Base-by-base conservation (phyloP, 2,797 vertebrate genomes). In the Lepus oiostolus region DNA sequence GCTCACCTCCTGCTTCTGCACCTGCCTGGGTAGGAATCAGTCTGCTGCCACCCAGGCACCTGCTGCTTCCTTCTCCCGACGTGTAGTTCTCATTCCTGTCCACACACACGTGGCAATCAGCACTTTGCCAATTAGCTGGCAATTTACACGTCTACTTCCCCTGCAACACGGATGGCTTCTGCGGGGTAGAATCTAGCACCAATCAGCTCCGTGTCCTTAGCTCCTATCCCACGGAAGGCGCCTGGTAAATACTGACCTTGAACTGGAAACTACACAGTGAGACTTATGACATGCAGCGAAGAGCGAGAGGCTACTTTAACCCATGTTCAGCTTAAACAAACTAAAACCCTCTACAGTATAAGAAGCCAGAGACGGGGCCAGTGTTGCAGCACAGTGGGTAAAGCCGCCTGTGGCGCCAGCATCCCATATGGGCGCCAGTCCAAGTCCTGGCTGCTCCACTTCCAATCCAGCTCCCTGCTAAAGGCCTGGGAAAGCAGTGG, bases 241-340 rank as follows among this genome's bases (percentile, higher is more conserved):
- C 42, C 82, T 85, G 26, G 38, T 67, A 90, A 82, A 76, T 74
- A 52, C 71, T 81, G 72, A 77, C 62, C 38, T 82, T 52, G 13
- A 93, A 82, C n/a, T 35, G 21, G 76, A 88, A 38, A 4, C 30
- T 7, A 71, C 68, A 87, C 2, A 65, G 38, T 58, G 54, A 62
- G 79, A 24, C 63, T 24, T n/a, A 70, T 10, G 65, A 74, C 26
- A 42, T 14, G 24, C 32, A 70, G 54, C 60, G 86, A 89, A 89
- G 60, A 60, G 42, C 0, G 13, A 63, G 54, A 89, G 77, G 9
- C 50, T 30, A 52, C 30, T 30, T 63, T 83, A 85, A 80, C 10
- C n/a, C 63, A 65, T 28, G 38, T n/a, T 6, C 24, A 67, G 13
- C 86, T 93, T 32, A 70, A 90, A 90, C 8, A 88, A 85, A 95